Conservation (phyloP, 2,888 invertebrate genomes). For the Troglohyphantes excavatus region DNA sequence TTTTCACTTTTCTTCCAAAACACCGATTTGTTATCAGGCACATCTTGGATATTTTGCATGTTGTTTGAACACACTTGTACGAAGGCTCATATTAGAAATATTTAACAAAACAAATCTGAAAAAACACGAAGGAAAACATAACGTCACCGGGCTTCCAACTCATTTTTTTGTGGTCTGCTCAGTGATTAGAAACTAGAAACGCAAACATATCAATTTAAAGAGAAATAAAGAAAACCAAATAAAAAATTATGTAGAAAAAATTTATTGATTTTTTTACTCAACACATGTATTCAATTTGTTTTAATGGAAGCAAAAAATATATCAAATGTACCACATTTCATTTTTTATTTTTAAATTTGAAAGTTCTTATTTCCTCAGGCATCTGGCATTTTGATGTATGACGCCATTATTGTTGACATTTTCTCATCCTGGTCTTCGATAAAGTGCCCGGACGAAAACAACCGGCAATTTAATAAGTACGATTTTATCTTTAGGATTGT, state of each 20-base stretch:
- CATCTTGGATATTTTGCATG: constrained; percentile 77
- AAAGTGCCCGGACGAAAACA: constrained; percentile 78
- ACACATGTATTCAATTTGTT: neutral
- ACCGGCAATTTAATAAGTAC: constrained; percentile 75
- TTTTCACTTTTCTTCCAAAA: constrained; percentile 78
- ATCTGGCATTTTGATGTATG: constrained; percentile 44
- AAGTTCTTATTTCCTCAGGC: neutral
- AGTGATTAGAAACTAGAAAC: constrained; percentile 14
- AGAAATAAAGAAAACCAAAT: neutral
- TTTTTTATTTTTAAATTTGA: neutral
- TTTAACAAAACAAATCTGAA: constrained; percentile 45
- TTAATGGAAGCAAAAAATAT: neutral
- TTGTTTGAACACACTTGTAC: constrained; percentile 55
- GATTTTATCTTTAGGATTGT: constrained; percentile 18
- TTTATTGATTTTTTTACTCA: neutral
- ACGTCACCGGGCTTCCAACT: constrained; percentile 67
- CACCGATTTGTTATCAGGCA: constrained; percentile 64
- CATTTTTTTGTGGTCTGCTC: neutral
- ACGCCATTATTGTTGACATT: constrained; percentile 78
- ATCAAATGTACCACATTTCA: neutral
- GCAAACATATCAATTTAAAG: neutral
- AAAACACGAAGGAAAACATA: constrained; percentile 43
- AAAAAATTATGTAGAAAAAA: neutral
- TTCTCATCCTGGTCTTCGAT: constrained; percentile 72
- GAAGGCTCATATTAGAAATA: constrained; percentile 67